These are phyloP conservation scores for Falco concolor DNA, from an alignment of 2,797 vertebrate genomes.

Conservation along the genomic window DNA sequence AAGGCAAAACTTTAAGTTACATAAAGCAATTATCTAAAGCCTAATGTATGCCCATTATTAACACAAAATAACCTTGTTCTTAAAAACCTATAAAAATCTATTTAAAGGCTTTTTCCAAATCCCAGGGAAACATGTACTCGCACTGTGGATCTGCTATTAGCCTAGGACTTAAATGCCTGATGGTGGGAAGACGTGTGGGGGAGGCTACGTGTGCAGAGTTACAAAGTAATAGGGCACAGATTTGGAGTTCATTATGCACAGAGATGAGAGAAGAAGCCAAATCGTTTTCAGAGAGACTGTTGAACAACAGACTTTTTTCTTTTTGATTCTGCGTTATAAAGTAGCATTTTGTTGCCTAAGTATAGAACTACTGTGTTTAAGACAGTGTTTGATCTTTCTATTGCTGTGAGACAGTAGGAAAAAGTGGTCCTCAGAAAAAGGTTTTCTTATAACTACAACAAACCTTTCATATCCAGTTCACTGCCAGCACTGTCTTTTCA, in stretches of 20 bases:
- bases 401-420: conserved; percentile 30
- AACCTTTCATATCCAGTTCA: conserved; percentile 40
- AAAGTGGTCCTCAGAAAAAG: conserved; percentile 32
- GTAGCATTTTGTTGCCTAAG: conserved; percentile 15
- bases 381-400: conserved; percentile 58
- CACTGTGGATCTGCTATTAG: conserved; percentile 47
- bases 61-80: conserved; percentile 79
- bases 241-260: conserved; percentile 18
- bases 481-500: conserved; percentile 51
- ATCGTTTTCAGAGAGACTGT: not conserved
- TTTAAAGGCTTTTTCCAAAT: conserved; percentile 76
- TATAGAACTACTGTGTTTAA: conserved; percentile 49
- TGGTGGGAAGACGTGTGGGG: conserved; percentile 35
- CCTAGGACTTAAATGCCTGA: conserved; percentile 29
- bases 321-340: conserved; percentile 30
- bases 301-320: conserved; percentile 25
- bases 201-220: conserved; percentile 19
- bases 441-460: conserved; percentile 53
- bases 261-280: conserved; percentile 26
- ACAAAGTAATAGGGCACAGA: conserved; percentile 36
- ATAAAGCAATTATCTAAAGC: conserved; percentile 80
- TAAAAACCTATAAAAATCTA: conserved; percentile 76
- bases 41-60: conserved; percentile 76
- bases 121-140: conserved; percentile 52
- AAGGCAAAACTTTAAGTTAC: conserved; percentile 74